Evolutionary conservation across 2,888 invertebrate genomes (phyloP).

Genomic region (Anodontia alba): DNA sequence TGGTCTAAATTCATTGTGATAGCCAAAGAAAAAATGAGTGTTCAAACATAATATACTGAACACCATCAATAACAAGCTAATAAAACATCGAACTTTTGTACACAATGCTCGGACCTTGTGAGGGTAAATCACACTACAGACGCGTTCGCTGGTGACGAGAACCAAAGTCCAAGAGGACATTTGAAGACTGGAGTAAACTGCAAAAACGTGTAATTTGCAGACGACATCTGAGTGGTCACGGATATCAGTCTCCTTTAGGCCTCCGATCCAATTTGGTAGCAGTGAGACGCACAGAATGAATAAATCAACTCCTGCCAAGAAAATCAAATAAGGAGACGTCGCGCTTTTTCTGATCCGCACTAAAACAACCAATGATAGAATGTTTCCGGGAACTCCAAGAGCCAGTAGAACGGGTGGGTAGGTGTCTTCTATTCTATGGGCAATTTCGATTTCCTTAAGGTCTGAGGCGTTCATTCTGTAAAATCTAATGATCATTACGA

Average conservation of each 20-base stretch:
- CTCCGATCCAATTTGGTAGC: background rate
- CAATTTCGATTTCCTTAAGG: background rate
- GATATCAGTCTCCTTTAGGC: background rate
- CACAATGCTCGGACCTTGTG: background rate
- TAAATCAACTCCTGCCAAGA: background rate
- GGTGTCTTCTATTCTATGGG: background rate
- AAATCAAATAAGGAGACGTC: background rate
- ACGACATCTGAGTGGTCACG: background rate
- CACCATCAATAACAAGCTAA: background rate
- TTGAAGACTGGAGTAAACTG: background rate
- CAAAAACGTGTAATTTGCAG: conserved; percentile 12
- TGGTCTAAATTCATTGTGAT: background rate
- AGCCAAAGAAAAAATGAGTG: background rate
- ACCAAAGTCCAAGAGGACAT: conserved; percentile 17
- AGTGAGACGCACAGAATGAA: background rate
- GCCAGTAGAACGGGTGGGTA: background rate
- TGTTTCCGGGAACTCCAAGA: conserved; percentile 4
- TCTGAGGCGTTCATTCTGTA: background rate
- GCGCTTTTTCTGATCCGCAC: background rate
- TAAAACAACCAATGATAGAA: background rate
- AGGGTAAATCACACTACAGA: conserved; percentile 4
- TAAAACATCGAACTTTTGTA: background rate
- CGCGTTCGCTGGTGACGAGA: background rate
- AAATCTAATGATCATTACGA: background rate
- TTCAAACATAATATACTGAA: background rate